These are phyloP conservation scores for Ormyrus labotus DNA, from an alignment of 2,888 invertebrate genomes.

Conservation along the genomic window DNA sequence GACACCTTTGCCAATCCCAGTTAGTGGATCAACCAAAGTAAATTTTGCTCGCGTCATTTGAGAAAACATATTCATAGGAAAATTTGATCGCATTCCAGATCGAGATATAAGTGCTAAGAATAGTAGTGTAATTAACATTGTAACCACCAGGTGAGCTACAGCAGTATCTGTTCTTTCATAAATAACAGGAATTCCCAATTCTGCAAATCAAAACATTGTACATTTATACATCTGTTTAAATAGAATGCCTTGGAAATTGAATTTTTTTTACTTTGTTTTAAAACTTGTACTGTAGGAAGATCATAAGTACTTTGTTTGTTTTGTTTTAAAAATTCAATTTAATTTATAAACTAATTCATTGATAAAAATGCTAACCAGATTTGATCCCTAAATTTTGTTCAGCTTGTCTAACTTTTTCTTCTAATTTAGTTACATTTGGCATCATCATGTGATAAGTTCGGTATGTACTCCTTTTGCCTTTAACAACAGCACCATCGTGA, in stretches of 20 bases:
- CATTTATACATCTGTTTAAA: background rate
- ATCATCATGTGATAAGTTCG: constrained; percentile 90
- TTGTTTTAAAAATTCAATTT: too few relatives aligned
- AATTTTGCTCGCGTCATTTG: constrained; percentile 92
- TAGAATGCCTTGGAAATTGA: too few relatives aligned
- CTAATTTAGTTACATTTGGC: constrained; percentile 89
- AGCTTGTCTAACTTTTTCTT: constrained; percentile 91
- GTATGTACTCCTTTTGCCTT: constrained; percentile 84
- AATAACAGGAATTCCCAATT: constrained; percentile 82
- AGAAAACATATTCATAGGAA: constrained; percentile 87
- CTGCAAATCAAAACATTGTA: constrained; percentile 54
- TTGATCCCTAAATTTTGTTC: constrained; percentile 89
- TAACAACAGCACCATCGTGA: constrained; percentile 90
- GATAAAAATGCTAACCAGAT: constrained; percentile 78
- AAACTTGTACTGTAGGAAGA: too few relatives aligned
- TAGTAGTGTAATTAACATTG: background rate
- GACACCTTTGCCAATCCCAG: constrained; percentile 90
- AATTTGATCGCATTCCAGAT: background rate
- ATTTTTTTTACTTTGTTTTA: too few relatives aligned
- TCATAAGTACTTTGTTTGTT: too few relatives aligned
- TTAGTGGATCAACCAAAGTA: constrained; percentile 91
- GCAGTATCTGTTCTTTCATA: constrained; percentile 84
- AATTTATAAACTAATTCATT: background rate
- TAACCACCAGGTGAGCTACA: background rate
- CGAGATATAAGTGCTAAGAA: constrained; percentile 12